Percentiles rank a stretch among this genome's conserved stretches.
These are phyloP conservation scores for Petrolisthes manimaculis DNA, from an alignment of 2,888 invertebrate species.

Conservation along the genomic window DNA sequence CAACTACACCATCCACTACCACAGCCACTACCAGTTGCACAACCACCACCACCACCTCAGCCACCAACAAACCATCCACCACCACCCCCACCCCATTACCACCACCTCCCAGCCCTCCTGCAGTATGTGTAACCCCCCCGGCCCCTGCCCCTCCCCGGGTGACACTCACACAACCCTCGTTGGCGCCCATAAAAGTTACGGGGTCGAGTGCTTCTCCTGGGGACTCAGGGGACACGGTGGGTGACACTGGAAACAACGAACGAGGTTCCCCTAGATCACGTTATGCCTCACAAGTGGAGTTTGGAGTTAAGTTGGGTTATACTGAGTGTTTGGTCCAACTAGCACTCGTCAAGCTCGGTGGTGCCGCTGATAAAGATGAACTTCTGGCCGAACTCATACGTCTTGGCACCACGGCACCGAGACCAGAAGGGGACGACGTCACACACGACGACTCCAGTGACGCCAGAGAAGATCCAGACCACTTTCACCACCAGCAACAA, in stretches of 20 bases:
- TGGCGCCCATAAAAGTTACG: conserved; percentile 14
- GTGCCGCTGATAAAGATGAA: conserved; percentile 87
- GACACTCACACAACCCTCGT: conserved; percentile 20
- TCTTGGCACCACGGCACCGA: conserved; percentile 70
- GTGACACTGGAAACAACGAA: neutral
- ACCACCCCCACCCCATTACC: neutral
- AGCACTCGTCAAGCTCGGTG: conserved; percentile 86
- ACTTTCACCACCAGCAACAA: conserved; percentile 33
- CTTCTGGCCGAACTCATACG: conserved; percentile 89
- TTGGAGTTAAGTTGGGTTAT: conserved; percentile 92
- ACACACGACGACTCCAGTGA: conserved; percentile 5
- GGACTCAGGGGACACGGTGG: neutral
- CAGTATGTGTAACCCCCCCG: conserved; percentile 14
- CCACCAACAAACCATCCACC: neutral
- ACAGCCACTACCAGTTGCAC: neutral
- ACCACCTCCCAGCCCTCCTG: conserved; percentile 5
- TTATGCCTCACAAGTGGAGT: conserved; percentile 84
- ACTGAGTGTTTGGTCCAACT: conserved; percentile 86
- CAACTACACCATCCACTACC: neutral
- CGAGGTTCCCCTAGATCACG: conserved; percentile 84
- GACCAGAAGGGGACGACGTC: conserved; percentile 50
- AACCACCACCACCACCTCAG: neutral
- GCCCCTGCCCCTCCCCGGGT: conserved; percentile 30
- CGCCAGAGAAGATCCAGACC: conserved; percentile 23
- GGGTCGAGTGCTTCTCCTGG: neutral